phyloP scores from a whole-genome alignment of 2,113 vertebrate genomes.

The Amazona guildingii region DNA sequence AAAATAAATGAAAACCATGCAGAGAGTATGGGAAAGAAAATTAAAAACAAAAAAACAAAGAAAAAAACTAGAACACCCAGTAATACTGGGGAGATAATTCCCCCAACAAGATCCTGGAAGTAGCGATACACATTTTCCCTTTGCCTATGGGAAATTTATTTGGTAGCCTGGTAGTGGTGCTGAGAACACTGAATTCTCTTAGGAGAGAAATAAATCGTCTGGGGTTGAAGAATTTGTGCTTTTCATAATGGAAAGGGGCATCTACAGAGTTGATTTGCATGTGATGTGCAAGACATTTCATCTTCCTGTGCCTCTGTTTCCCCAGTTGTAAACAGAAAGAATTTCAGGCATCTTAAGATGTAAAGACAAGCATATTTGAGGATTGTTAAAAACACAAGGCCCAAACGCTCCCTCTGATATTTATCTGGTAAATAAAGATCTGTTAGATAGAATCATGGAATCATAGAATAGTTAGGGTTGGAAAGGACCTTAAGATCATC shows the following conservation, averaged over 20 bases:
- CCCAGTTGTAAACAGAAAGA: neutral
- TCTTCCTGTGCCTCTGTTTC: neutral
- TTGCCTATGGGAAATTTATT: slow-evolving; percentile 4
- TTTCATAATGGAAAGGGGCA: neutral
- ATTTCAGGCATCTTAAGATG: neutral
- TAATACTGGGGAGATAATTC: neutral
- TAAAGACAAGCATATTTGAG: neutral
- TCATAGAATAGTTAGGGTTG: no score
- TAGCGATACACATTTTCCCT: neutral
- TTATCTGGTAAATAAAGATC: neutral
- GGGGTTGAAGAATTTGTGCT: neutral
- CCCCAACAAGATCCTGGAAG: neutral
- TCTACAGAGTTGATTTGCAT: neutral
- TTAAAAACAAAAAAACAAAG: neutral
- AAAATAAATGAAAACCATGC: neutral
- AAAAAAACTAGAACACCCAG: neutral
- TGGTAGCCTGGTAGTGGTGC: neutral
- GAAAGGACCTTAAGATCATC: no score
- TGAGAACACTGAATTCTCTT: neutral
- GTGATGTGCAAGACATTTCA: neutral
- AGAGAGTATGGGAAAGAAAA: neutral
- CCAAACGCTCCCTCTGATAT: neutral
- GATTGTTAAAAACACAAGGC: neutral
- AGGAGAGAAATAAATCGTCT: neutral
- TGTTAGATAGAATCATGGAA: neutral